A percentile compares a stretch with the other conserved stretches of the same genome.
Conservation (phyloP, 2,113 vertebrate genomes). For the Sula dactylatra region DNA sequence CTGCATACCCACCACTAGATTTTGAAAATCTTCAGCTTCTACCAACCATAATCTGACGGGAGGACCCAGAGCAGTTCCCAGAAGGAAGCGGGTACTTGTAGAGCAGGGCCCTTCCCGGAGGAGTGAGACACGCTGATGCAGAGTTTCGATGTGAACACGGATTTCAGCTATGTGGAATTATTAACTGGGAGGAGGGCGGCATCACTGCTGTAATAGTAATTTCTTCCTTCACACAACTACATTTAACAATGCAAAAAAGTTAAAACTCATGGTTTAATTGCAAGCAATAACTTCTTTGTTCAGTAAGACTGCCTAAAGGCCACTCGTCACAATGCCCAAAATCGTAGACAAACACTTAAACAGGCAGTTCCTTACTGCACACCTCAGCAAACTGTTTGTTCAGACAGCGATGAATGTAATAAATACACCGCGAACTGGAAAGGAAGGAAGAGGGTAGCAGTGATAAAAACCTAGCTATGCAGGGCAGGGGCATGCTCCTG, state of each 20-base stretch:
- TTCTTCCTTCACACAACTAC: neutral
- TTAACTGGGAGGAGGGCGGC: neutral
- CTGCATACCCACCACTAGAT: neutral
- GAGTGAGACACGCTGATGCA: neutral
- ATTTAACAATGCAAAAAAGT: neutral
- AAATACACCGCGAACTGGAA: neutral
- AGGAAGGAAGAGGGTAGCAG: neutral
- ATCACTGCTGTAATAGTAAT: neutral
- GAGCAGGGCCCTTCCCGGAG: neutral
- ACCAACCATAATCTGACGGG: rapidly evolving
- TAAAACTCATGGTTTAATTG: neutral
- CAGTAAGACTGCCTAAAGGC: neutral
- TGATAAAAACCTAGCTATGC: neutral
- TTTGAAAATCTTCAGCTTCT: neutral
- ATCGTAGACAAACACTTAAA: neutral
- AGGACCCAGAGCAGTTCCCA: neutral
- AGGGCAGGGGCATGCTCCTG: neutral
- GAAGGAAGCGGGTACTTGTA: neutral
- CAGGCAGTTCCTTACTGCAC: neutral
- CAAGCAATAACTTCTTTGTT: neutral
- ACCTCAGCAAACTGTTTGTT: neutral
- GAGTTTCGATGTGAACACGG: neutral
- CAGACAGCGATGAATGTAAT: neutral
- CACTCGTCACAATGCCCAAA: neutral
- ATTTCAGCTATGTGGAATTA: neutral